Evolutionary conservation across 2,888 invertebrate species (phyloP).

Genomic region (Caenorhabditis sp.): DNA sequence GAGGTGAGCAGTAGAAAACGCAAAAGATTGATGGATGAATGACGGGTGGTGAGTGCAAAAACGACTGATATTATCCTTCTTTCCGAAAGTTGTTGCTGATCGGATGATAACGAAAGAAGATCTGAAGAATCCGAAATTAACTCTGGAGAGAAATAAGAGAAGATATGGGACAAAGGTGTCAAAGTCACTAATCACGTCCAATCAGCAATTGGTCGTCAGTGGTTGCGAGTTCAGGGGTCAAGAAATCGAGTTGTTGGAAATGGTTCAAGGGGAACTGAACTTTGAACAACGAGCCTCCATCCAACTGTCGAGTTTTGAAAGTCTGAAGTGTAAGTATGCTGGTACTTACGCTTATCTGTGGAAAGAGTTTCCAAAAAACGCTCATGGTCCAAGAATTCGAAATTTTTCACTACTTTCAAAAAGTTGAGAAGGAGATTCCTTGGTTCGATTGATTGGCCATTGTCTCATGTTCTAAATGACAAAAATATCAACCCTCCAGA

Average conservation of each 20-base stretch:
- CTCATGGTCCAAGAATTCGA: too few species aligned
- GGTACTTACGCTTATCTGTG: too few species aligned
- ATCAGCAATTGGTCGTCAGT: slow-evolving; percentile 30
- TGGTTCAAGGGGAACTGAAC: neutral
- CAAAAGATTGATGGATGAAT: slow-evolving; percentile 59
- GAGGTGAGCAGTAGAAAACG: slow-evolving; percentile 30
- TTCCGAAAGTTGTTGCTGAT: slow-evolving; percentile 12
- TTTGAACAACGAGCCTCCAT: too few species aligned
- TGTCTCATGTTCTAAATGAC: too few species aligned
- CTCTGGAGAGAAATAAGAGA: slow-evolving; percentile 13
- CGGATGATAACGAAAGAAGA: slow-evolving; percentile 23
- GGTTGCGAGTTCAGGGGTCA: slow-evolving; percentile 34
- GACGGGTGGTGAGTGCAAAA: slow-evolving; percentile 56
- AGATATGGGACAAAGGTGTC: slow-evolving; percentile 7
- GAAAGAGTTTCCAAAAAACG: too few species aligned
- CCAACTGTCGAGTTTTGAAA: too few species aligned
- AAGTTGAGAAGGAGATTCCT: too few species aligned
- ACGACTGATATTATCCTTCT: slow-evolving; percentile 42
- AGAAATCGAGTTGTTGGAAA: neutral
- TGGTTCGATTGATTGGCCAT: too few species aligned
- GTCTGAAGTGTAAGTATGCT: too few species aligned
- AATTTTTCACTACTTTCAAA: neutral
- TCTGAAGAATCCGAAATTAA: slow-evolving; percentile 21
- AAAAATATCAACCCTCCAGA: too few species aligned
- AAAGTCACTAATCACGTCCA: slow-evolving; percentile 29